Evolutionary conservation across 2,113 vertebrate species (phyloP), one percentile per base, ranked within the genome.

Genomic region (Oceanodroma tethys): DNA sequence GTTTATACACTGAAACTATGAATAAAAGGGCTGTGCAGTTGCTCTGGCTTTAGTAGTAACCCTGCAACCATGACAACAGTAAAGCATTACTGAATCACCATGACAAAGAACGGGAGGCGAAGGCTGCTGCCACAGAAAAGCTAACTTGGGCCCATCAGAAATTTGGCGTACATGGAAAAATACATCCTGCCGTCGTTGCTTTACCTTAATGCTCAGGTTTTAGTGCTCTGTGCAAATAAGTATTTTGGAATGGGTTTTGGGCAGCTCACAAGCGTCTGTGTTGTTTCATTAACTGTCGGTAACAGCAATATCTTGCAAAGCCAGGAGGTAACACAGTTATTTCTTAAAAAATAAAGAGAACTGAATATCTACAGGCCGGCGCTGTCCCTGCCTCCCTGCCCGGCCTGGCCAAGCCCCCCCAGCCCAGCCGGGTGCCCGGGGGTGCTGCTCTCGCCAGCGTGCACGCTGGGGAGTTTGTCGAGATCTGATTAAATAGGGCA

Each of bases 21-120:
- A 97, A 97, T 95, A 97, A 97, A 97, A 86, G 89, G 93, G 83
- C 74, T 85, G 93, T 85, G 91, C 91, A 91, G 88, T 90, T 19
- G 92, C 81, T 76, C 80, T 96, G 97, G 96, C 90, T 97, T 84
- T 84, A 70, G 67, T 70, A 63, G 95, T 95, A 95, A 96, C 90
- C 89, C 94, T 17, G 94, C 96, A 95, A 65, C 96, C 97, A 98
- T 98, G 97, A 95, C 97, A 97, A 97, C 97, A 36, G 74, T 2
- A 26, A 95, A 93, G 96, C 95, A 95, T 80, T 96, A 91, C 93
- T 79, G 91, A 85, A 97, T 98, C 95, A 95, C 95, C 97, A 97
- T 95, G 95, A 97, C 95, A 97, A 98, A 97, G 94, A 66, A 20
- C 5, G 7, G 43, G 13, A 89, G 92, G 59, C 2, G 42, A 85